Evolutionary conservation across 2,113 vertebrate species (phyloP), one percentile per base, ranked within the genome.

Genomic region (Epinephelus moara): DNA sequence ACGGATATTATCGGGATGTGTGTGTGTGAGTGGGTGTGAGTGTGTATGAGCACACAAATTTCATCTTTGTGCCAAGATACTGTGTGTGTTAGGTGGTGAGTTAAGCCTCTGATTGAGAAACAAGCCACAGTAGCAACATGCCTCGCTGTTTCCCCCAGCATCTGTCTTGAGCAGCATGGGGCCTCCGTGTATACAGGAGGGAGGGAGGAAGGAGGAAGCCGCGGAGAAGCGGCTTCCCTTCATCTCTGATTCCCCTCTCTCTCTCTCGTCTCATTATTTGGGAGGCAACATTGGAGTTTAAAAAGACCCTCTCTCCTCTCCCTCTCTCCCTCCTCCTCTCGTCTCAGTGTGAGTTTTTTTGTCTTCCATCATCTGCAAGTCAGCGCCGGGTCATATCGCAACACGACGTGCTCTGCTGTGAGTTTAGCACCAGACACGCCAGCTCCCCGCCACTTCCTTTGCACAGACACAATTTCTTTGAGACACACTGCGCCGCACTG

Each of bases 41-140:
- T 83, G 84, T 75, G 89, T 73, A 60, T 6, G 59, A 59, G 90
- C 89, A 76, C 83, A 77, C 72, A 66, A 10, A 74, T 87, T 56
- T 70, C 63, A 45, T 90, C 81, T 86, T 83, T 80, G 81, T 86
- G 84, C 85, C 85, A 81, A 79, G 79, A 79, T 62, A 5, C 78
- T 37, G 19, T 53, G 61, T 84, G 66, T 23, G 57, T 50, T 83
- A 42, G 86, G 69, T 70, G 75, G 59, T 68, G 92, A 82, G 87
- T 89, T 94, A 94, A 95, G 91, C 93, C 91, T 91, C 89, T 94
- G 93, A 95, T 94, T 95, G 93, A 94, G 93, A 92, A 95, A 93
- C 91, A 92, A 86, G 89, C 85, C 89, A 86, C 92, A 88, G 89
- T 90, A 80, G 90, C 92, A 90, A 73, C 90, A 88, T 89, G 92